phyloP scores from a whole-genome alignment of 2,888 invertebrate genomes.

The Lasioglossum leucozonium region DNA sequence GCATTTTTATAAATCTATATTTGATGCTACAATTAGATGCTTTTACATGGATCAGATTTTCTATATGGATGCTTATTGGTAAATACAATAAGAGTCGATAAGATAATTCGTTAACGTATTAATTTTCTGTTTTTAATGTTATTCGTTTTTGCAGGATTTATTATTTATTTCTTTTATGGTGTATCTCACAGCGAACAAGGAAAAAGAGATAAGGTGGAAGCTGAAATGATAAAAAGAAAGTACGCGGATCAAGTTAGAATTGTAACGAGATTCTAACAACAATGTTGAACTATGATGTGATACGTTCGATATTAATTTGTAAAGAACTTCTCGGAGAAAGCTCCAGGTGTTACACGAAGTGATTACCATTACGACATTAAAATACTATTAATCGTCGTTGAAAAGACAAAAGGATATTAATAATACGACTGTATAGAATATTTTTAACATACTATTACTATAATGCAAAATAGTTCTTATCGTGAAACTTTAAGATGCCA shows the following conservation, averaged over 20 bases:
- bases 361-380: constrained; percentile 18
- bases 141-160: constrained; percentile 87
- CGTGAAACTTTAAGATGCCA: background rate
- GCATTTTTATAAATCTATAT: constrained; percentile 94
- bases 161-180: constrained; percentile 95
- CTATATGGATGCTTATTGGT: constrained; percentile 93
- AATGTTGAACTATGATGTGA: constrained; percentile 39
- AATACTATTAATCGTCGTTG: constrained; percentile 13
- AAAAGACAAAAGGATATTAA: constrained; percentile 15
- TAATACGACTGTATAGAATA: constrained; percentile 16
- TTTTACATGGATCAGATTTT: constrained; percentile 95
- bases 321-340: constrained; percentile 10
- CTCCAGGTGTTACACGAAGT: constrained; percentile 30
- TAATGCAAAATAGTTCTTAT: constrained; percentile 24
- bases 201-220: constrained; percentile 74
- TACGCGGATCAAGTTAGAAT: constrained; percentile 71
- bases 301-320: constrained; percentile 39
- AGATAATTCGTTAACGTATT: background rate
- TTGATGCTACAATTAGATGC: constrained; percentile 95
- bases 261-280: constrained; percentile 64
- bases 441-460: constrained; percentile 24
- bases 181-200: constrained; percentile 90
- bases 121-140: constrained; percentile 86
- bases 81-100: constrained; percentile 72
- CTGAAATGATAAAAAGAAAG: constrained; percentile 70